Evolutionary conservation across 2,113 vertebrate species (phyloP).

Genomic region (Eurypyga helias): DNA sequence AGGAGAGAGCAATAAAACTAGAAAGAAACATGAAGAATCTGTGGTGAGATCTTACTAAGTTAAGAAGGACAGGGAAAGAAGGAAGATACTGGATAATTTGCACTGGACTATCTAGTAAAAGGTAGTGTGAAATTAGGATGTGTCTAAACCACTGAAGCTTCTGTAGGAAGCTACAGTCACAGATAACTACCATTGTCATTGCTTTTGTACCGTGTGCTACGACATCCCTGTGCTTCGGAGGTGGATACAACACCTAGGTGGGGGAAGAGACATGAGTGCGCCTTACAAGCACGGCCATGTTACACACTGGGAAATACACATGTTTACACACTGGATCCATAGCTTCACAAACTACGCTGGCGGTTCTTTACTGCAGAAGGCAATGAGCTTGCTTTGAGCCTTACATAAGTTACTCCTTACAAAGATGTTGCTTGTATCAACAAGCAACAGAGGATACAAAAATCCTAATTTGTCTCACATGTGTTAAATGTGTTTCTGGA

Average conservation of each 20-base stretch:
- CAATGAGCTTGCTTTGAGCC: neutral
- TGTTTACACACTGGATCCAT: neutral
- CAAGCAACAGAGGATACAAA: neutral
- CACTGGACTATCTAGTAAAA: neutral
- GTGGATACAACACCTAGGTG: neutral
- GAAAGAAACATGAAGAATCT: neutral
- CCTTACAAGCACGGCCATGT: neutral
- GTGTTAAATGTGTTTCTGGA: neutral
- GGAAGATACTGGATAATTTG: neutral
- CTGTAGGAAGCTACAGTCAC: neutral
- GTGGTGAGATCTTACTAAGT: neutral
- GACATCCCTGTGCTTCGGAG: accelerated
- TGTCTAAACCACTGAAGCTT: neutral
- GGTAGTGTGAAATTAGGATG: neutral
- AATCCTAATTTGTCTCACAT: neutral
- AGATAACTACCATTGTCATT: no score
- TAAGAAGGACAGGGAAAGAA: neutral
- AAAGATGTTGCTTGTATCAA: neutral
- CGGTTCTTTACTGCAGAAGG: neutral
- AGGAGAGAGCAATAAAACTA: neutral
- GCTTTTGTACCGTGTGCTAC: accelerated
- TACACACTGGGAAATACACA: neutral
- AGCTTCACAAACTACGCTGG: neutral
- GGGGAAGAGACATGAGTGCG: neutral
- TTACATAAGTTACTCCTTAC: neutral